Evolutionary conservation across 2,888 invertebrate species (phyloP).

Genomic region (Agonopterix heracliana): DNA sequence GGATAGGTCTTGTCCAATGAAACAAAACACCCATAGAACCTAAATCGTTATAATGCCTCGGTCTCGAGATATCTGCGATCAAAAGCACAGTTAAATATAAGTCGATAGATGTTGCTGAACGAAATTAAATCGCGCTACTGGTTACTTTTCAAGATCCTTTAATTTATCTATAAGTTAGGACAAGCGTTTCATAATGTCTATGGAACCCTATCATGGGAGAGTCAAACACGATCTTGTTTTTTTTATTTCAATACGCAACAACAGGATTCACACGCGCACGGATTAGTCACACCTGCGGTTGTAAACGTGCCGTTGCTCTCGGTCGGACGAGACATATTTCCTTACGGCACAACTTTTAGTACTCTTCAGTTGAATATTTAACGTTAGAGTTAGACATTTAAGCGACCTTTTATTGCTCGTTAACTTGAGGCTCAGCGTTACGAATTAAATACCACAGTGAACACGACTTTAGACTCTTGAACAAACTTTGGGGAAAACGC

Average conservation of each 20-base stretch:
- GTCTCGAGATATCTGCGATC: no score
- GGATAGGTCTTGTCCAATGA: no score
- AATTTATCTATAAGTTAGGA: no score
- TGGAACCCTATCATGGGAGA: no score
- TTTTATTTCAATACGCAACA: neutral
- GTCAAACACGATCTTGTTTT: neutral
- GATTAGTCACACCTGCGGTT: constrained; percentile 44
- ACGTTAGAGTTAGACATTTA: constrained; percentile 20
- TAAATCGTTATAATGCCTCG: no score
- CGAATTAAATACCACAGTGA: neutral
- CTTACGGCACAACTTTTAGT: constrained; percentile 32
- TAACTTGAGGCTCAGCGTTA: constrained; percentile 14
- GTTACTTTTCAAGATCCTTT: no score
- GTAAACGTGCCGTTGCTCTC: constrained; percentile 36
- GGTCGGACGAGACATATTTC: constrained; percentile 18
- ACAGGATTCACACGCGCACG: constrained; percentile 22
- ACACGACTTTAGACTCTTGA: neutral
- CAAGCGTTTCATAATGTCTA: no score
- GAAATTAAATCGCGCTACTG: no score
- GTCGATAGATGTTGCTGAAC: no score
- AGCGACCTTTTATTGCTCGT: constrained; percentile 27
- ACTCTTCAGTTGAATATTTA: constrained; percentile 27
- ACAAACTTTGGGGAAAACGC: neutral
- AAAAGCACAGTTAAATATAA: no score
- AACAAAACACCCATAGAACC: no score